phyloP scores from a whole-genome alignment of 2,797 vertebrate species.

The Delichon dasypus region DNA sequence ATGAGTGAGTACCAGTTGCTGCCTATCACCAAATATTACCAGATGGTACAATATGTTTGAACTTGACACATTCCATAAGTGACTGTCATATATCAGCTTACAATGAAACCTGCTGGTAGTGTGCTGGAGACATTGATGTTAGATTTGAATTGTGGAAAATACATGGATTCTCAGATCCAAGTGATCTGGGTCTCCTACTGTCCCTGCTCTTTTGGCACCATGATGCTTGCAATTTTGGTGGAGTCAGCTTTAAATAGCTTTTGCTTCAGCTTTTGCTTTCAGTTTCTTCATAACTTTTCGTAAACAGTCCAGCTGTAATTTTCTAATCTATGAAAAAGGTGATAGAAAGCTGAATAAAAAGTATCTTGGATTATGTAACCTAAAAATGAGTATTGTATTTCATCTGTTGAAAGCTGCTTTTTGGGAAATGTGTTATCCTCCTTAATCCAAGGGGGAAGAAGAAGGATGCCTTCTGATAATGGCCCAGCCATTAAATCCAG shows the following conservation, averaged over 20 bases:
- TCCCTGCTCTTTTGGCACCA: not conserved
- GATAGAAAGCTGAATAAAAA: not conserved
- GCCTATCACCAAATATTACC: not conserved
- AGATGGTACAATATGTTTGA: not conserved
- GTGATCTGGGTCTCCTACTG: not conserved
- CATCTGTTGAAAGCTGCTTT: no score
- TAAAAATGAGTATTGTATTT: no score
- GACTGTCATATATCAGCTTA: not conserved
- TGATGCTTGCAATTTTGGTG: not conserved
- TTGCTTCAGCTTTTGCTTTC: not conserved
- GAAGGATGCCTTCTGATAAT: no score
- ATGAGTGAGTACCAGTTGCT: not conserved
- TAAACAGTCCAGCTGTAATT: not conserved
- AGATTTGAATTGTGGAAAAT: not conserved
- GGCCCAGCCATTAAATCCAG: no score
- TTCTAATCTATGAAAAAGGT: not conserved
- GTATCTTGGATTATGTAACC: no score
- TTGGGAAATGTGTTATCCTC: no score
- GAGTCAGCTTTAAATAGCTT: not conserved
- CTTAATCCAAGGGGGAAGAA: no score
- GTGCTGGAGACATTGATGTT: not conserved
- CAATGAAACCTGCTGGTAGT: not conserved
- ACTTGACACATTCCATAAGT: not conserved
- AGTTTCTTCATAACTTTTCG: not conserved
- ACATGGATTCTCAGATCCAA: not conserved